Evolutionary conservation across 92 coral and sea anemone species (phyloP).

Genomic region (Porites lobata): DNA sequence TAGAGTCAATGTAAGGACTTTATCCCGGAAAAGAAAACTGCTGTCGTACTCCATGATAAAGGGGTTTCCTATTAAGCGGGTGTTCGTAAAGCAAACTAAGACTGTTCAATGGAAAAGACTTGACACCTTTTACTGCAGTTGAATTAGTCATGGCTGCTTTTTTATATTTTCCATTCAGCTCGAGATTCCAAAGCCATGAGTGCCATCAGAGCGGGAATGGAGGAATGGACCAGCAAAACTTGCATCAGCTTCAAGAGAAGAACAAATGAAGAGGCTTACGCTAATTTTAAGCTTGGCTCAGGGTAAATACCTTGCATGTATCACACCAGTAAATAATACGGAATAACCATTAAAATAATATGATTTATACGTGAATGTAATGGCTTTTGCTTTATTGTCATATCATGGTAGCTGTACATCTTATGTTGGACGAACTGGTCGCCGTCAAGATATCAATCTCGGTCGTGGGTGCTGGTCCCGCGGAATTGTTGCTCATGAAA

Average conservation of each 20-base stretch:
- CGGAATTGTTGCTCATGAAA: conserved; percentile 94
- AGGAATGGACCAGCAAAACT: conserved; percentile 85
- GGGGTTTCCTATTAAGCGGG: no score
- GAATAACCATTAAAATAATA: no score
- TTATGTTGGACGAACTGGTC: conserved; percentile 82
- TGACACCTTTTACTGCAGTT: no score
- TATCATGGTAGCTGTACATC: conserved; percentile 71
- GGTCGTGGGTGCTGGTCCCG: conserved; percentile 82
- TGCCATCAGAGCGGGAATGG: conserved; percentile 75
- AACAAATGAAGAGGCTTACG: conserved; percentile 73
- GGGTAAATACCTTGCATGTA: conserved; percentile 43
- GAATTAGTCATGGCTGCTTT: no score
- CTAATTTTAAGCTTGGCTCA: conserved; percentile 72
- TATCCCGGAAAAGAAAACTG: no score
- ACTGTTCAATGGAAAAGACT: no score
- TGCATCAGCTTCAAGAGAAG: conserved; percentile 80
- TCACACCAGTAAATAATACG: no score
- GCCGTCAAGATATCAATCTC: conserved; percentile 83
- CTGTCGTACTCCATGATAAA: no score
- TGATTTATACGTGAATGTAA: no score
- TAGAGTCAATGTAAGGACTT: no score
- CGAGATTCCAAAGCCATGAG: conserved; percentile 69
- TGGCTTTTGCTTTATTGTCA: no score
- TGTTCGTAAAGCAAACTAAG: no score
- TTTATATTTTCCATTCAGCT: conserved; percentile 39